Evolutionary conservation across 2,888 invertebrate species (phyloP), one percentile per base, ranked within the genome.

Genomic region (Unio pictorum): DNA sequence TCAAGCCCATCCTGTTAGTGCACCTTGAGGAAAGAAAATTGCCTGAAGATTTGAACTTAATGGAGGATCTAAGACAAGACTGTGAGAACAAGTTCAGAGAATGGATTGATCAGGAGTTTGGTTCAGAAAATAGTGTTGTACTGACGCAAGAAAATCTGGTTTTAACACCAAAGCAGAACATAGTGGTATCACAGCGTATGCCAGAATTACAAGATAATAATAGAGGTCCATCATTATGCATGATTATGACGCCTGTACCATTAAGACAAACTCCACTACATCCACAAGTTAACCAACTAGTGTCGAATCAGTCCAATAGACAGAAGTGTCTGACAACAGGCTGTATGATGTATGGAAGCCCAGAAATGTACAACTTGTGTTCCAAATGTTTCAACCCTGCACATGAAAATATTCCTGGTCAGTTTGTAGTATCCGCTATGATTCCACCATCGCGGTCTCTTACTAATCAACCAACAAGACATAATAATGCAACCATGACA

Each of bases 291-390:
- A 18, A 5, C 63, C 11, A n/a, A 20, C 15, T 34, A 62, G 28
- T 45, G 45, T 11, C 15, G 45, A 15, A 55, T 17, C 18, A 26
- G 34, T 60, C 58, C 26, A 34, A 18, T n/a, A 30, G 15, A 54
- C 34, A 23, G 8, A 26, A 60, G 26, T 83, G 84, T 69, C 56
- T 72, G 30, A 75, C 72, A 23, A 65, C 75, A 58, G 78, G 75
- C 56, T 84, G 84, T 71, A 69, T 71, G 15, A 77, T 78, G 69
- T 78, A 68, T 69, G 86, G 83, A 11, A 71, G 74, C 23, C 79
- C 78, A 17, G 78, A 71, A 56, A 69, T 67, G 20, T 74, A 71
- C 28, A 70, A 74, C 34, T 74, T 76, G 67, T 86, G 86, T 66
- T 79, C 81, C 4, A 74, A 71, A 45, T 84, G 84, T 71, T 45